Conservation (phyloP, 2,888 invertebrate species). For the Argyra leucocephala region DNA sequence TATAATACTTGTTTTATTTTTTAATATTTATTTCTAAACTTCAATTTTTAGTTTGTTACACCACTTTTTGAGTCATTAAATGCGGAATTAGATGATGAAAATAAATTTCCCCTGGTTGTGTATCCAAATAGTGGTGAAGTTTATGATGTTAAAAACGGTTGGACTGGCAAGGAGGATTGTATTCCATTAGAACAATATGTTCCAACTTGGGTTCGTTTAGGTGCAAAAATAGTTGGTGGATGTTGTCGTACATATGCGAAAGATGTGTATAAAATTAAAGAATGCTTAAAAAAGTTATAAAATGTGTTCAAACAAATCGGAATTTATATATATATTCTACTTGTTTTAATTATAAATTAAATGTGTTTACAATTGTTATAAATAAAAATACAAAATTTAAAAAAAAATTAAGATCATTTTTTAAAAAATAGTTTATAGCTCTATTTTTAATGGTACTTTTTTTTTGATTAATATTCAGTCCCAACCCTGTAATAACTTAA, state of each 20-base stretch:
- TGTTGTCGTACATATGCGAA: conserved; percentile 81
- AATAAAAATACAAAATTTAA: no score
- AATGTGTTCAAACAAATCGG: background rate
- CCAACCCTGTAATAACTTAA: no score
- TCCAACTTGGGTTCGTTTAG: conserved; percentile 69
- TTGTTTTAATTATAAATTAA: no score
- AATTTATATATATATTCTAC: no score
- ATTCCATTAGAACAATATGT: conserved; percentile 63
- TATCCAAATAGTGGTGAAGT: conserved; percentile 81
- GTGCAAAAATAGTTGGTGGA: conserved; percentile 79
- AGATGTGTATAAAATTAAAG: conserved; percentile 65
- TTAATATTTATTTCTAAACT: background rate
- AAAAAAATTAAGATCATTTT: no score
- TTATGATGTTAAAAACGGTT: conserved; percentile 40
- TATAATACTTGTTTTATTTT: background rate
- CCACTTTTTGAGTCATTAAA: conserved; percentile 52
- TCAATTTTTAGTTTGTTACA: conserved; percentile 46
- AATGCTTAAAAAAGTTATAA: conserved; percentile 31
- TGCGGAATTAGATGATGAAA: conserved; percentile 39
- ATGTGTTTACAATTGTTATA: no score
- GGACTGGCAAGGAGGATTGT: conserved; percentile 62
- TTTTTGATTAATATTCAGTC: no score
- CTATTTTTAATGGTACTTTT: no score
- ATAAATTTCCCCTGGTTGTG: conserved; percentile 64
- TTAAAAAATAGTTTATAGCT: no score